Evolutionary conservation across 2,113 vertebrate genomes (phyloP).

Genomic region (Python bivittatus): DNA sequence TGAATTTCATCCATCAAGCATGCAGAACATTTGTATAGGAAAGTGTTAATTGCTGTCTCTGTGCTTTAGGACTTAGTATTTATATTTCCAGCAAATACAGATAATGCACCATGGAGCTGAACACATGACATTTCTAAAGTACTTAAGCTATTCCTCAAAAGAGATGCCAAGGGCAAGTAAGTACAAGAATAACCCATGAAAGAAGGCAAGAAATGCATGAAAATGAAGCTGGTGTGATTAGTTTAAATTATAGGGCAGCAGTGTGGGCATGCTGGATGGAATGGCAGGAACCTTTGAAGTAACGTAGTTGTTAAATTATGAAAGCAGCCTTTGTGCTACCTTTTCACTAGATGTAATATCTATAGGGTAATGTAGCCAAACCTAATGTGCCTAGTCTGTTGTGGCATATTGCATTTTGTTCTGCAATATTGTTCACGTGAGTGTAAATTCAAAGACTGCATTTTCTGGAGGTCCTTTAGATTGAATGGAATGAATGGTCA

Average conservation of each 20-base stretch:
- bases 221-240: conserved; percentile 25
- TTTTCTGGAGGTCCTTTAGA: neutral
- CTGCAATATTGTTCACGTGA: neutral
- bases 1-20: neutral
- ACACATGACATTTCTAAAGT: neutral
- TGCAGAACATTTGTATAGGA: neutral
- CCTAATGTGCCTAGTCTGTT: neutral
- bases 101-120: neutral
- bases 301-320: conserved; percentile 27
- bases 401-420: neutral
- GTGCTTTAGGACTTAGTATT: neutral
- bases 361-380: neutral
- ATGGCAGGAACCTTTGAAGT: conserved; percentile 31
- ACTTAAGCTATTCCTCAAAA: conserved; percentile 6
- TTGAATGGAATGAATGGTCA: neutral
- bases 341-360: conserved; percentile 17
- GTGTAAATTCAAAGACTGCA: neutral
- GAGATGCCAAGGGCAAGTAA: conserved; percentile 22
- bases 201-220: conserved; percentile 13
- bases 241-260: conserved; percentile 20
- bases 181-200: conserved; percentile 15
- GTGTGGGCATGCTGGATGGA: conserved; percentile 11
- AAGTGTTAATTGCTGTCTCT: neutral
- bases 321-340: conserved; percentile 27
- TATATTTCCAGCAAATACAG: neutral